These are phyloP conservation scores for Drosophila chauvacae DNA, from an alignment of 1,140 invertebrate species.

Conservation along the genomic window DNA sequence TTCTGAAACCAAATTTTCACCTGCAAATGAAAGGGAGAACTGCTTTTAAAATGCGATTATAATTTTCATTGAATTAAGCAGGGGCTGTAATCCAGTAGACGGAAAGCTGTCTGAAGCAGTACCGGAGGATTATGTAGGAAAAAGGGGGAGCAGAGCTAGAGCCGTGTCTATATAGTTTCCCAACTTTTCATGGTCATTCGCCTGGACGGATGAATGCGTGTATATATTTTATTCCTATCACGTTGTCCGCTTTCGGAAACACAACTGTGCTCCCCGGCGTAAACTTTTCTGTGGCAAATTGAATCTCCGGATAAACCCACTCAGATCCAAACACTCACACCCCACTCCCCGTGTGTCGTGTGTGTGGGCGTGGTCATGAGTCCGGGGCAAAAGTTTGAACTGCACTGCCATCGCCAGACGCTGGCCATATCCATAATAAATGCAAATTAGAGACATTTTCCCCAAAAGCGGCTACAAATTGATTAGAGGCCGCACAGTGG, in stretches of 20 bases:
- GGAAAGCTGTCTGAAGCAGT: constrained; percentile 59
- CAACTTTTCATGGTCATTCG: constrained; percentile 67
- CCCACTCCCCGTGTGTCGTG: constrained; percentile 35
- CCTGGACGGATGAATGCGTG: constrained; percentile 8
- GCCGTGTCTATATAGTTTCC: constrained; percentile 5
- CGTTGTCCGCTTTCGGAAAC: constrained; percentile 36
- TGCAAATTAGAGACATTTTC: constrained; percentile 82
- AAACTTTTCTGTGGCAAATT: constrained; percentile 72
- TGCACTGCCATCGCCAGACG: constrained; percentile 78
- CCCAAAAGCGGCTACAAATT: constrained; percentile 74
- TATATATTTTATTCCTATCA: constrained; percentile 25
- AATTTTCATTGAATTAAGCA: constrained; percentile 41
- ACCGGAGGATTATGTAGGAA: not conserved
- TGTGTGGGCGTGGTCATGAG: constrained; percentile 69
- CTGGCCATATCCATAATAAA: constrained; percentile 79
- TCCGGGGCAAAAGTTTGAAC: constrained; percentile 62
- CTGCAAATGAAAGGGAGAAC: constrained; percentile 86
- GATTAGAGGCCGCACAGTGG: constrained; percentile 73
- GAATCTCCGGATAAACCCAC: constrained; percentile 30
- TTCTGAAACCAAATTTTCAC: constrained; percentile 99
- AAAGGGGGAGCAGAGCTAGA: too few relatives aligned
- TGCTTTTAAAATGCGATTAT: not conserved
- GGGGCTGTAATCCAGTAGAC: constrained; percentile 31
- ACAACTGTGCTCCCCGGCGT: constrained; percentile 26
- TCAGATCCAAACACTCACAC: not conserved